Conservation (phyloP, 1,140 invertebrate species). For the Cydia pomonella region DNA sequence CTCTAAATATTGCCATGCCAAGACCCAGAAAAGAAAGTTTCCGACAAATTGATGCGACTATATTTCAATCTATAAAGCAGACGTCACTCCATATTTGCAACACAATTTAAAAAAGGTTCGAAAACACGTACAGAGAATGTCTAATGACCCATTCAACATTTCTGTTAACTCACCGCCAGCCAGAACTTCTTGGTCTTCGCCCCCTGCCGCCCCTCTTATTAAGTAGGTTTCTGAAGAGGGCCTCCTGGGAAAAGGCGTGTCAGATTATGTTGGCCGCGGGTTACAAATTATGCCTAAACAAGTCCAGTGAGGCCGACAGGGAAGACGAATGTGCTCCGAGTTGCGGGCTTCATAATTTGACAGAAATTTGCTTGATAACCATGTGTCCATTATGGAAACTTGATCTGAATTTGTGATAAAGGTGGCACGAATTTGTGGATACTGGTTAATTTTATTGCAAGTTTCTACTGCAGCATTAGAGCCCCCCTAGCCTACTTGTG, state of each 20-base stretch:
- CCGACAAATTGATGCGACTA: conserved; percentile 5
- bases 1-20: background rate
- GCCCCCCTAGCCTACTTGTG: background rate
- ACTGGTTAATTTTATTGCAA: too few relatives aligned
- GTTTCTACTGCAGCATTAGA: background rate
- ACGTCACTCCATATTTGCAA: conserved; percentile 26
- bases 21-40: background rate
- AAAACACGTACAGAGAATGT: conserved; percentile 43
- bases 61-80: conserved; percentile 24
- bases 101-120: conserved; percentile 38
- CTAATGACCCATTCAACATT: conserved; percentile 53
- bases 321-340: conserved; percentile 49
- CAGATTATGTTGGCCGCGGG: conserved; percentile 39
- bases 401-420: background rate
- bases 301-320: conserved; percentile 49
- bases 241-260: background rate
- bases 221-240: conserved; percentile 2
- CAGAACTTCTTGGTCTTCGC: conserved; percentile 7
- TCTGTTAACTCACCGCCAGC: conserved; percentile 45
- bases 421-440: background rate
- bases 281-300: conserved; percentile 53
- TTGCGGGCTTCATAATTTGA: conserved; percentile 32
- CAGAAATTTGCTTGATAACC: conserved; percentile 27
- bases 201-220: background rate
- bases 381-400: conserved; percentile 14